These are phyloP conservation scores for Silurus lanzhouensis DNA, from an alignment of 2,797 vertebrate species.

Conservation along the genomic window DNA sequence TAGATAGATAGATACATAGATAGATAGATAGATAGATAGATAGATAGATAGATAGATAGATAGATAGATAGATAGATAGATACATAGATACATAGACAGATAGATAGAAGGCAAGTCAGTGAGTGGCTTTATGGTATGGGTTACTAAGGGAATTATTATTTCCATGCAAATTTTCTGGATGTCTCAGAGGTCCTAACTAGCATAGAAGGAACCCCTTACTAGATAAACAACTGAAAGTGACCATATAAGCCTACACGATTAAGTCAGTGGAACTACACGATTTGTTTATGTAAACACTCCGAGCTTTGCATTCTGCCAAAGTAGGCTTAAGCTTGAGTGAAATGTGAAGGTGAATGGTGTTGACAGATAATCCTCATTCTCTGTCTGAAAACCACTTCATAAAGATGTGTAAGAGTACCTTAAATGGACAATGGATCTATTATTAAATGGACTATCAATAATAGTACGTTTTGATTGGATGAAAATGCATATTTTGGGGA, in stretches of 20 bases:
- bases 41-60: not conserved
- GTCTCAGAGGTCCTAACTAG: not conserved
- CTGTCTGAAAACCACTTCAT: not conserved
- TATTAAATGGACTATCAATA: not conserved
- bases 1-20: not conserved
- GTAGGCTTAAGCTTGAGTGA: conserved; percentile 9
- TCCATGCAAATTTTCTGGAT: not conserved
- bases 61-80: too few relatives aligned
- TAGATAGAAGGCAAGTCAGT: not conserved
- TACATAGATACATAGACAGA: not conserved
- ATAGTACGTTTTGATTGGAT: not conserved
- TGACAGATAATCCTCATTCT: conserved; percentile 1
- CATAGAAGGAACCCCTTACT: not conserved
- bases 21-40: not conserved
- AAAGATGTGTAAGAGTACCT: too few relatives aligned
- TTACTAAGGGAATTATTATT: not conserved
- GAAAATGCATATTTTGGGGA: not conserved
- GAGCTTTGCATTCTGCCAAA: conserved; percentile 25
- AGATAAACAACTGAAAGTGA: conserved; percentile 27
- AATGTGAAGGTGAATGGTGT: conserved; percentile 23
- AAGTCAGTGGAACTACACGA: conserved; percentile 6
- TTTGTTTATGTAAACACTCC: conserved; percentile 18
- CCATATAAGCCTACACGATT: conserved; percentile 8
- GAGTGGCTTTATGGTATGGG: not conserved
- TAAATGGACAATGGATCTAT: not conserved